These are phyloP conservation scores for Hylaeus volcanicus DNA, from an alignment of 1,140 invertebrate genomes.

Conservation along the genomic window DNA sequence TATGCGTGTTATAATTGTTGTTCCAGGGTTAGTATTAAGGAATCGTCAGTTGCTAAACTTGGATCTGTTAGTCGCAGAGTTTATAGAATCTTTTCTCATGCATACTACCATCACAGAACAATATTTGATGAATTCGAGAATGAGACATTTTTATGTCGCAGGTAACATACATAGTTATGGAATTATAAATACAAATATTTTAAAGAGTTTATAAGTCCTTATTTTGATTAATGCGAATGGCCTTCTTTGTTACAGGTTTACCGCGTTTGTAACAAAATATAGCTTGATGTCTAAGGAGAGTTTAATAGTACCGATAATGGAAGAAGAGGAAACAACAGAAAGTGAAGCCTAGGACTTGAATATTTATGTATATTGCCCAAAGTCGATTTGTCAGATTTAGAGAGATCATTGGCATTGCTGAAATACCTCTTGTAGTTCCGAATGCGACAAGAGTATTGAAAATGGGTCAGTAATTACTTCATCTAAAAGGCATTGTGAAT, in stretches of 20 bases:
- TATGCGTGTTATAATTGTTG: conserved; percentile 41
- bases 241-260: conserved; percentile 84
- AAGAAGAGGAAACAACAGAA: conserved; percentile 84
- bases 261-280: conserved; percentile 98
- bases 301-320: conserved; percentile 98
- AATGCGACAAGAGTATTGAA: conserved; percentile 24
- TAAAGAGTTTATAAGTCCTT: not conserved
- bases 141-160: conserved; percentile 95
- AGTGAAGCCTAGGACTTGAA: conserved; percentile 85
- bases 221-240: conserved; percentile 6
- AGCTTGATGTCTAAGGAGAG: conserved; percentile 99
- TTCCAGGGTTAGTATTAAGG: conserved; percentile 98
- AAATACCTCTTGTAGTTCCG: conserved; percentile 16
- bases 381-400: conserved; percentile 57
- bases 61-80: conserved; percentile 99
- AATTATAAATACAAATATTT: not conserved
- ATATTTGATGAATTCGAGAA: conserved; percentile 99
- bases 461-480: conserved; percentile 29
- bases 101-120: conserved; percentile 98
- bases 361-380: conserved; percentile 52
- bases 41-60: conserved; percentile 98
- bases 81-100: conserved; percentile 99
- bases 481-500: conserved; percentile 15
- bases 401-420: conserved; percentile 22
- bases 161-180: conserved; percentile 76